These are phyloP conservation scores for Phalacrocorax carbo DNA, from an alignment of 2,113 vertebrate species.

Conservation along the genomic window DNA sequence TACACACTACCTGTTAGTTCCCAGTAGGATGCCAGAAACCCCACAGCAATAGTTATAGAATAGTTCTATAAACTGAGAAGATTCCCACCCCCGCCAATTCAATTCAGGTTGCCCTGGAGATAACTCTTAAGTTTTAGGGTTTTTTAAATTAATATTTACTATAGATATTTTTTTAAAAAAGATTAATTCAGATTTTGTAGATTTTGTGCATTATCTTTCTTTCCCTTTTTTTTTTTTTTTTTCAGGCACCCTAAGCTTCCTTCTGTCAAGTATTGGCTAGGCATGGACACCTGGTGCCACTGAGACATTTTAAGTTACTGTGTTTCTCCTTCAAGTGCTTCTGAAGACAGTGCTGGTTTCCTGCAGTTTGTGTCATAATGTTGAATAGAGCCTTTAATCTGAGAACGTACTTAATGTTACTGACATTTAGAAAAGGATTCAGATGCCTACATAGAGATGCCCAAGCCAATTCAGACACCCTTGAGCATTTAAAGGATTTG, in stretches of 20 bases:
- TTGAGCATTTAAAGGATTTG: neutral
- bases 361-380: neutral
- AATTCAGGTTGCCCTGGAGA: neutral
- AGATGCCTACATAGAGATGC: neutral
- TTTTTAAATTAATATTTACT: neutral
- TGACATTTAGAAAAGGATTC: neutral
- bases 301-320: neutral
- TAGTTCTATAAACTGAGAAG: neutral
- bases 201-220: neutral
- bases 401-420: neutral
- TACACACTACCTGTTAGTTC: neutral
- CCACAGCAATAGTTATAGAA: neutral
- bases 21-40: neutral
- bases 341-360: neutral
- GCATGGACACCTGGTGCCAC: neutral
- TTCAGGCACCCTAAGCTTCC: neutral
- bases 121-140: neutral
- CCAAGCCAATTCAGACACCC: neutral
- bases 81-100: neutral
- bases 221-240: neutral
- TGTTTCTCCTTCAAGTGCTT: neutral
- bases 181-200: neutral
- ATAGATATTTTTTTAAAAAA: neutral
- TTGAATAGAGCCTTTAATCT: neutral
- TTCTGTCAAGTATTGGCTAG: neutral